Evolutionary conservation across 2,113 vertebrate species (phyloP).

Genomic region (Lamprologus sp.): DNA sequence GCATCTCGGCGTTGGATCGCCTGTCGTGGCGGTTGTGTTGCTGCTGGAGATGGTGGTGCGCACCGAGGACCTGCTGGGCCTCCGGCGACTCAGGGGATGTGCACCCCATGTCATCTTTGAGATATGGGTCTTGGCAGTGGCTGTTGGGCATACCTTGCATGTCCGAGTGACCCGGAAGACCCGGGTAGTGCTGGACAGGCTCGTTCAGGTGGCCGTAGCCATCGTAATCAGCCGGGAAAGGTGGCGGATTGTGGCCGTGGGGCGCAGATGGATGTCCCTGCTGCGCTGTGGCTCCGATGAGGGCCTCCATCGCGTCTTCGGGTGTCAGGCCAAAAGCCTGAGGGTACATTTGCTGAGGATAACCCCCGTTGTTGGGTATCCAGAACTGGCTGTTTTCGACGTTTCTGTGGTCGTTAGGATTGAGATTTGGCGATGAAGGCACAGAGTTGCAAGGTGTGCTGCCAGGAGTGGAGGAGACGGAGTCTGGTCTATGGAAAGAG

Average conservation of each 20-base stretch:
- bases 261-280: slow-evolving; percentile 72
- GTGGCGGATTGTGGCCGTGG: slow-evolving; percentile 81
- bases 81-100: slow-evolving; percentile 72
- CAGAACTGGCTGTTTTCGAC: slow-evolving; percentile 92
- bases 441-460: slow-evolving; percentile 97
- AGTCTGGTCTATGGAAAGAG: slow-evolving; percentile 89
- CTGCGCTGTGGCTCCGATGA: slow-evolving; percentile 80
- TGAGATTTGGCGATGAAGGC: slow-evolving; percentile 93
- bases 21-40: slow-evolving; percentile 68
- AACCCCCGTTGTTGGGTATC: slow-evolving; percentile 87
- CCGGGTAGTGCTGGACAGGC: slow-evolving; percentile 59
- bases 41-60: slow-evolving; percentile 77
- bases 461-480: slow-evolving; percentile 93
- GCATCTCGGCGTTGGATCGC: slow-evolving; percentile 64
- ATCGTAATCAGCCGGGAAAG: slow-evolving; percentile 75
- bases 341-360: slow-evolving; percentile 91
- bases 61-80: slow-evolving; percentile 58
- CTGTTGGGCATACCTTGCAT: slow-evolving; percentile 64
- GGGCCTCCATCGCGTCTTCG: slow-evolving; percentile 95
- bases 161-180: slow-evolving; percentile 66
- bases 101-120: slow-evolving; percentile 72
- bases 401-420: slow-evolving; percentile 85
- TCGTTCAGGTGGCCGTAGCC: slow-evolving; percentile 68
- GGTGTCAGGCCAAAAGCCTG: slow-evolving; percentile 89
- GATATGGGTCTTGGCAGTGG: slow-evolving; percentile 72